A percentile compares a stretch with the other conserved stretches of the same genome.
Evolutionary conservation across 2,888 invertebrate species (phyloP).

Genomic region (Lasioglossum pauxillum): DNA sequence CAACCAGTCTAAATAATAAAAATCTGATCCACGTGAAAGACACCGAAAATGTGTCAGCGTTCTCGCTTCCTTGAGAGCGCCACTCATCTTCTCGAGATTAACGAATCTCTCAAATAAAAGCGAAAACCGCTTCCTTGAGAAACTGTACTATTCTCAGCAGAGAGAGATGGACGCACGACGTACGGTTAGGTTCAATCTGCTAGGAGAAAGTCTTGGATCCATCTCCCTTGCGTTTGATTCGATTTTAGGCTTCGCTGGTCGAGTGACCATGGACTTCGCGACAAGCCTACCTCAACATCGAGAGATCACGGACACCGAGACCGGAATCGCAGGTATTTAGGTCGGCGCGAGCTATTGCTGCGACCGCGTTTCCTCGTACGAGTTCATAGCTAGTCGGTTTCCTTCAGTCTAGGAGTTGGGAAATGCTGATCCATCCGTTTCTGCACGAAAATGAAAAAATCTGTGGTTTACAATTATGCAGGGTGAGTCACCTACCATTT

Average conservation of each 20-base stretch:
- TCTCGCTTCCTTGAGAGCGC: neutral
- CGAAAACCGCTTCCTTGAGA: neutral
- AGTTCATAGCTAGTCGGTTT: neutral
- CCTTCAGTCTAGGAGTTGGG: neutral
- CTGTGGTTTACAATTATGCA: neutral
- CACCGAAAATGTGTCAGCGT: neutral
- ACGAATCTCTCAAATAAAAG: neutral
- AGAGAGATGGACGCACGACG: neutral
- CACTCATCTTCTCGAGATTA: neutral
- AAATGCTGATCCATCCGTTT: neutral
- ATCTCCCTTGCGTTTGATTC: conserved; percentile 57
- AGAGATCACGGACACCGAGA: conserved; percentile 52
- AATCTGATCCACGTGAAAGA: neutral
- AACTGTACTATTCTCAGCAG: neutral
- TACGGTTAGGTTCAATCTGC: conserved; percentile 3
- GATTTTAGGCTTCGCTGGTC: conserved; percentile 56
- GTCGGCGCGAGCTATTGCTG: conserved; percentile 36
- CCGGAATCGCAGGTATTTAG: conserved; percentile 65
- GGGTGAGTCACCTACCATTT: no score
- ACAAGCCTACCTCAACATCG: conserved; percentile 51
- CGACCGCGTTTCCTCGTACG: conserved; percentile 18
- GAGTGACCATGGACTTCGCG: conserved; percentile 65
- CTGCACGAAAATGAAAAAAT: neutral
- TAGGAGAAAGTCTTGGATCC: conserved; percentile 60
- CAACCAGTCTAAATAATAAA: neutral